These are phyloP conservation scores for Sitodiplosis mosellana DNA, from an alignment of 1,140 invertebrate genomes.

Conservation along the genomic window DNA sequence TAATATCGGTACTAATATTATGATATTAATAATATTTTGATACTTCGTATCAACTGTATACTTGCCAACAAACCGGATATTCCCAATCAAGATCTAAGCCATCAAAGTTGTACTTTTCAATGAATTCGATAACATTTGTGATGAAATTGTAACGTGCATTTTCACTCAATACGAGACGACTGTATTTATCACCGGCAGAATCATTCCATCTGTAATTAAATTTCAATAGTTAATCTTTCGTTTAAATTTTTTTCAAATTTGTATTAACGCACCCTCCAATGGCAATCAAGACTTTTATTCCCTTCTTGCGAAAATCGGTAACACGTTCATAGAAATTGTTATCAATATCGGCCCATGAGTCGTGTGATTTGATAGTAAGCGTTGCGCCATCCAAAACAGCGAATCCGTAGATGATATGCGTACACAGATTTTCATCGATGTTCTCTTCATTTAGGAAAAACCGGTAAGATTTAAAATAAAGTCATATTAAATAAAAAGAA, in stretches of 20 bases:
- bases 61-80: slow-evolving; percentile 52
- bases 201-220: slow-evolving; percentile 44
- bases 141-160: slow-evolving; percentile 45
- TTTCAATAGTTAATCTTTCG: slow-evolving; percentile 30
- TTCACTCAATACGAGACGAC: slow-evolving; percentile 50
- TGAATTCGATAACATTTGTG: slow-evolving; percentile 44
- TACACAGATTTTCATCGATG: slow-evolving; percentile 48
- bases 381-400: slow-evolving; percentile 39
- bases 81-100: slow-evolving; percentile 83
- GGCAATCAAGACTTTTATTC: slow-evolving; percentile 33
- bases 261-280: slow-evolving; percentile 60
- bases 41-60: too few species aligned
- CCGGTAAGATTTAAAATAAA: too few species aligned
- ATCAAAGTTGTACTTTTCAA: slow-evolving; percentile 62
- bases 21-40: too few species aligned
- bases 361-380: slow-evolving; percentile 42
- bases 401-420: slow-evolving; percentile 56
- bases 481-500: too few species aligned
- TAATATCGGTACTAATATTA: too few species aligned
- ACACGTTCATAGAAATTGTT: slow-evolving; percentile 67
- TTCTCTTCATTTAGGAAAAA: too few species aligned
- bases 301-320: slow-evolving; percentile 37
- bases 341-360: slow-evolving; percentile 46
- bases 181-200: slow-evolving; percentile 58
- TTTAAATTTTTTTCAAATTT: slow-evolving; percentile 57